Evolutionary conservation across 2,113 vertebrate species (phyloP), one percentile per base, ranked within the genome.

Genomic region (Tichodroma muraria): DNA sequence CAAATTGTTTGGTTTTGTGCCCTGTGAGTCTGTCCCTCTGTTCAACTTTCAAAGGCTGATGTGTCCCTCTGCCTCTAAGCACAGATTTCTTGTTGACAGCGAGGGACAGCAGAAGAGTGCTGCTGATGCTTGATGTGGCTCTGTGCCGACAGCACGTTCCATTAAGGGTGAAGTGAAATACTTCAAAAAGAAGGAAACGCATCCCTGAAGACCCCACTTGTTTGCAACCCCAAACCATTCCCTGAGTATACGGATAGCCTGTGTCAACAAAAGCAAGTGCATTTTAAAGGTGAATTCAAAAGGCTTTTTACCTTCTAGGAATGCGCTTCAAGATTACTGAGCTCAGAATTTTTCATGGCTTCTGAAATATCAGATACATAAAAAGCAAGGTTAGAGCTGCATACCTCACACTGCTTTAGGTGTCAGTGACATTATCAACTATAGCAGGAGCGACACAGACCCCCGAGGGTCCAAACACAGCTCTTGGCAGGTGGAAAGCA

Each of bases 401-500:
- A 54, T 30, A 60, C 76, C 72, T 72, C 73, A 50, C 65, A 27
- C 79, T 76, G 69, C 91, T 96, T 76, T 63, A 89, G 91, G 83
- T 96, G 83, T 57, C 31, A 64, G 88, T 86, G 94, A 94, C 88
- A 88, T 94, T 94, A 95, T 89, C 97, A 93, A 77, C 87, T 52
- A 44, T 15, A 92, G 82, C 76, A 95, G 86, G 81, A 94, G 30
- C 1, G 37, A 78, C 84, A 88, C 56, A 88, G 72, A 73, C 76
- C 84, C 93, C 84, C 0, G 31, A 87, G 93, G 90, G 87, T 31
- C 82, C 75, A 57, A 89, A 76, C 76, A 44, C 70, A 60, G 78
- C 81, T 91, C 85, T 79, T 94, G 89, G 89, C 93, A 92, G 54
- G 89, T 76, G 42, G 71, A 89, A 96, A 88, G 65, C 47, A 56